Conservation (phyloP, 2,113 vertebrate genomes). For the Penelope pileata region DNA sequence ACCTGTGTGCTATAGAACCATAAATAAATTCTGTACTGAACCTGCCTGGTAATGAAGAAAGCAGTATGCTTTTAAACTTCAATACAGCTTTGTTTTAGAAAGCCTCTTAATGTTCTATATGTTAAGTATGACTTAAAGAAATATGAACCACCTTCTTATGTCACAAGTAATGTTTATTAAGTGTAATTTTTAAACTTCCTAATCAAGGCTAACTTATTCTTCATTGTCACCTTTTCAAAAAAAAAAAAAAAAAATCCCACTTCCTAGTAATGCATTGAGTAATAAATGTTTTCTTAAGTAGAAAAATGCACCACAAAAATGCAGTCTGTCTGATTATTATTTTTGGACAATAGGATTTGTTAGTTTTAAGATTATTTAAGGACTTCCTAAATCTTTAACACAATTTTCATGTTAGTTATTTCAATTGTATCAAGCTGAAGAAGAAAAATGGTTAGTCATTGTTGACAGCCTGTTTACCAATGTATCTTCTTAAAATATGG, state of each 20-base stretch:
- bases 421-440: background rate
- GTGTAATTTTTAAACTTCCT: background rate
- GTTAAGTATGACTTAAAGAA: background rate
- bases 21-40: background rate
- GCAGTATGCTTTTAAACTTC: background rate
- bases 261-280: background rate
- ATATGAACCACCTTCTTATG: background rate
- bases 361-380: constrained; percentile 14
- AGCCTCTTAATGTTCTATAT: background rate
- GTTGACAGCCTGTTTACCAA: constrained; percentile 30
- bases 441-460: constrained; percentile 49
- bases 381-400: constrained; percentile 20
- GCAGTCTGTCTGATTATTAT: constrained; percentile 13
- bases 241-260: background rate
- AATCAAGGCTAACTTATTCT: background rate
- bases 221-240: background rate
- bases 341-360: background rate
- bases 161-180: background rate
- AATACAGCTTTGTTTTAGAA: background rate
- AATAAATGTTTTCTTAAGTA: background rate
- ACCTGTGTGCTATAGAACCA: accelerated
- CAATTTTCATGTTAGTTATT: constrained; percentile 58
- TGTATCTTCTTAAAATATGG: constrained; percentile 34
- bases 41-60: background rate
- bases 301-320: background rate